Evolutionary conservation across 2,797 vertebrate genomes (phyloP), one percentile per base, ranked within the genome.

Genomic region (Anolis apletophallus): DNA sequence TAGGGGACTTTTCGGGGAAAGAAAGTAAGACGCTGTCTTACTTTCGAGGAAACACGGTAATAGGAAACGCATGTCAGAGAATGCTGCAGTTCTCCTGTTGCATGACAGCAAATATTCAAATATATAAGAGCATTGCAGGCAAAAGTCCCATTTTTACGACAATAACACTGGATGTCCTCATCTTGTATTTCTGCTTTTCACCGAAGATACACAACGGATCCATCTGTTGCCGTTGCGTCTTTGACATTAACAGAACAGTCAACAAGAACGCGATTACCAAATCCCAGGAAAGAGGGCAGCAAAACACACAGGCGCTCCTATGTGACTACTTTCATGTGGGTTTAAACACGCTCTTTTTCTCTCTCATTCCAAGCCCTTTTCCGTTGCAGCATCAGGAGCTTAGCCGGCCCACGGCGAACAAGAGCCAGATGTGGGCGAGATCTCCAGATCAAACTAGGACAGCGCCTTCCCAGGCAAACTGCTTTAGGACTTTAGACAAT

Each of bases 181-280:
- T 68, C 14, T 12, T 76, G 3, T 82, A 32, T 55, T 64, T 67
- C 3, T 77, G 16, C 79, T 85, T 92, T 73, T 54, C 84, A 32
- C 40, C 85, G 77, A 86, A 13, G 26, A 79, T 67, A 91, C 74
- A 21, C 2, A 76, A 81, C 32, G 71, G 34, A 46, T 40, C 64
- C 77, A 40, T 50, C 59, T 92, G 73, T 64, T 83, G 64, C 57
- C 80, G 81, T n/a, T 91, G 57, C 54, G 79, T 12, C 75, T 87
- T 52, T 77, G 69, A 74, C n/a, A 80, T 57, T 36, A 32, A 72
- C 52, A 52, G 55, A 59, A 72, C 68, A 61, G 76, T 34, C n/a
- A 50, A 72, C 50, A 79, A 59, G 80, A 85, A 55, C 14, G 26
- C 34, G 6, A 79, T 10, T 40, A 72, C 13, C 57, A 80, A 26